Percentiles rank a stretch among this genome's conserved stretches.
Conservation (phyloP, 2,888 invertebrate genomes). For the Theretra japonica region DNA sequence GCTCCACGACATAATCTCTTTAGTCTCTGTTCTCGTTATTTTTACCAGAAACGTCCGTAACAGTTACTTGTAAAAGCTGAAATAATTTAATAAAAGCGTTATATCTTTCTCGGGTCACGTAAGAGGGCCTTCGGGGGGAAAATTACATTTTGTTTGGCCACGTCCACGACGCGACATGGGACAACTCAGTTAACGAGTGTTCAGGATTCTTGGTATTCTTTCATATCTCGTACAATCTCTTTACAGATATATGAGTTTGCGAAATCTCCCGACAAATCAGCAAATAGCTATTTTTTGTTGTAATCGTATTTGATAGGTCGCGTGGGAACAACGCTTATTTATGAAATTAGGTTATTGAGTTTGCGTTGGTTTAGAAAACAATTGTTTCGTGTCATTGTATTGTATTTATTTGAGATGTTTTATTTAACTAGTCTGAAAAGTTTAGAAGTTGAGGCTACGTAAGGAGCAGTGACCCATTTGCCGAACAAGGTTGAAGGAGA, state of each 20-base stretch:
- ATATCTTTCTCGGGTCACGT: conserved; percentile 83
- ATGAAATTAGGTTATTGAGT: conserved; percentile 24
- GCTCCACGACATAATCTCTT: conserved; percentile 61
- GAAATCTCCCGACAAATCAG: conserved; percentile 46
- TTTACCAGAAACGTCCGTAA: conserved; percentile 67
- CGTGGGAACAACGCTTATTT: conserved; percentile 16
- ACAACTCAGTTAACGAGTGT: conserved; percentile 81
- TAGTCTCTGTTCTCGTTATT: conserved; percentile 66
- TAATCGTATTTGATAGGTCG: conserved; percentile 35
- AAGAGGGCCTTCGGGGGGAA: conserved; percentile 77
- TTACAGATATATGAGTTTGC: conserved; percentile 56
- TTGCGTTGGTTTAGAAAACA: conserved; percentile 17
- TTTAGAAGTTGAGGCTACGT: too few species aligned
- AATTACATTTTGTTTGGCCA: conserved; percentile 84
- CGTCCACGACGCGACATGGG: conserved; percentile 74
- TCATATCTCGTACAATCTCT: conserved; percentile 73
- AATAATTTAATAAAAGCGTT: conserved; percentile 83
- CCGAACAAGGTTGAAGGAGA: too few species aligned
- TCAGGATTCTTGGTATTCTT: conserved; percentile 76
- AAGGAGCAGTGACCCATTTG: too few species aligned
- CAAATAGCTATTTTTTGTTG: conserved; percentile 44
- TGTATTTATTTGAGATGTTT: not conserved
- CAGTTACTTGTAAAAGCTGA: conserved; percentile 77
- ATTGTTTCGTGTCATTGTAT: conserved; percentile 6
- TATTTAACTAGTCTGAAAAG: too few species aligned